phyloP scores from a whole-genome alignment of 2,888 invertebrate genomes.

The Anticlea derivata region DNA sequence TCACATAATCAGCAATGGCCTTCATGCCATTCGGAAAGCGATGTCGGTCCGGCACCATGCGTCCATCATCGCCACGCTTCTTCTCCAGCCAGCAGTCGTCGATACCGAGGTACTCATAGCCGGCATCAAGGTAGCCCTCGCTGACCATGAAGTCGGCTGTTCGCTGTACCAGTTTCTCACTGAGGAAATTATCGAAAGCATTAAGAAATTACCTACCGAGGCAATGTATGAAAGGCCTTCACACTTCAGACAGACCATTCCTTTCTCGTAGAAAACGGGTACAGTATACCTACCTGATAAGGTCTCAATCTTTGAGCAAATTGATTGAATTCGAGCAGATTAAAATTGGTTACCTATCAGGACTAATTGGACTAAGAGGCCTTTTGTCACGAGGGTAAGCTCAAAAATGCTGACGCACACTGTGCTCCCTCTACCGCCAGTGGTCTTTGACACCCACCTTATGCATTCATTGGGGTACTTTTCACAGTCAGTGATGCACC shows the following conservation, averaged over 20 bases:
- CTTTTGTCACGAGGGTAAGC: too few species aligned
- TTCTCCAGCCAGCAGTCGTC: conserved; percentile 91
- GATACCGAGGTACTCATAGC: conserved; percentile 89
- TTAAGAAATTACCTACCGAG: too few species aligned
- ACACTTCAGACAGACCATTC: too few species aligned
- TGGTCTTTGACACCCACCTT: conserved; percentile 75
- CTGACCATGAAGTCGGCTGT: conserved; percentile 85
- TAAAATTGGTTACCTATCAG: too few species aligned
- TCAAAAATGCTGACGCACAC: too few species aligned
- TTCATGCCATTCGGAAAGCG: conserved; percentile 90
- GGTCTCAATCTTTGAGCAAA: too few species aligned
- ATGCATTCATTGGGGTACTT: conserved; percentile 86
- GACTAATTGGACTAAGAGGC: too few species aligned
- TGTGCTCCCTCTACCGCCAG: too few species aligned
- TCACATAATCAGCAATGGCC: conserved; percentile 88
- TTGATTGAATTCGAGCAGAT: too few species aligned
- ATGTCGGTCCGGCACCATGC: conserved; percentile 85
- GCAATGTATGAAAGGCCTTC: too few species aligned
- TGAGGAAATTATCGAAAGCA: conserved; percentile 43
- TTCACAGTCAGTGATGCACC: conserved; percentile 86
- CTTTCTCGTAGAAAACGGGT: too few species aligned
- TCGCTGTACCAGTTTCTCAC: conserved; percentile 85
- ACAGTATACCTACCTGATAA: too few species aligned
- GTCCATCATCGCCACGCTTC: conserved; percentile 82
- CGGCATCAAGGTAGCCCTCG: conserved; percentile 88